Conservation (phyloP, 2,113 vertebrate species). For the Cyanoderma ruficeps region DNA sequence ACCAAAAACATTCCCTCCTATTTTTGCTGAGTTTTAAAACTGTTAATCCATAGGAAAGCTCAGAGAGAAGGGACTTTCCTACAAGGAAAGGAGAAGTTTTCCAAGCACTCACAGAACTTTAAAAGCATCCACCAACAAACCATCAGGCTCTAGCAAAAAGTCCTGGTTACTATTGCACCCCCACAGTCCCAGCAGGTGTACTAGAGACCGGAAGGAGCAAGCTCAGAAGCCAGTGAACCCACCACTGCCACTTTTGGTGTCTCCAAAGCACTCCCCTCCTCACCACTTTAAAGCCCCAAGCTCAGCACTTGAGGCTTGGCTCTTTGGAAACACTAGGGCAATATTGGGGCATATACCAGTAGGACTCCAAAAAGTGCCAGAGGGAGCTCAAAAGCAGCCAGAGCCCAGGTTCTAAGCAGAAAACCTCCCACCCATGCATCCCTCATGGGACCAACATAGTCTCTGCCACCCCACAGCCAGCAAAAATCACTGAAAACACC, state of each 20-base stretch:
- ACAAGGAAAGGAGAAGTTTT: background rate
- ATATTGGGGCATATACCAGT: accelerated
- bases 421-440: background rate
- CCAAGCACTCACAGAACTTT: background rate
- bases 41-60: background rate
- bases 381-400: background rate
- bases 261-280: background rate
- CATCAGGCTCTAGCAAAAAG: background rate
- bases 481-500: background rate
- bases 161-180: background rate
- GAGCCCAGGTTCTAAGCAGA: background rate
- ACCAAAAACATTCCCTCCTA: background rate
- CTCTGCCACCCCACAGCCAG: background rate
- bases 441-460: background rate
- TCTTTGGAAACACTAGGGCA: background rate
- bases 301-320: background rate
- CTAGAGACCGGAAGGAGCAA: background rate
- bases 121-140: background rate
- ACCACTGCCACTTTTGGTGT: background rate
- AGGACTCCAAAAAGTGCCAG: background rate
- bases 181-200: background rate
- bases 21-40: background rate
- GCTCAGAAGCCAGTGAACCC: background rate
- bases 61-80: background rate
- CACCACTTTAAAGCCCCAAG: background rate